phyloP scores from a whole-genome alignment of 1,140 invertebrate species.

The Lepidostoma basale region DNA sequence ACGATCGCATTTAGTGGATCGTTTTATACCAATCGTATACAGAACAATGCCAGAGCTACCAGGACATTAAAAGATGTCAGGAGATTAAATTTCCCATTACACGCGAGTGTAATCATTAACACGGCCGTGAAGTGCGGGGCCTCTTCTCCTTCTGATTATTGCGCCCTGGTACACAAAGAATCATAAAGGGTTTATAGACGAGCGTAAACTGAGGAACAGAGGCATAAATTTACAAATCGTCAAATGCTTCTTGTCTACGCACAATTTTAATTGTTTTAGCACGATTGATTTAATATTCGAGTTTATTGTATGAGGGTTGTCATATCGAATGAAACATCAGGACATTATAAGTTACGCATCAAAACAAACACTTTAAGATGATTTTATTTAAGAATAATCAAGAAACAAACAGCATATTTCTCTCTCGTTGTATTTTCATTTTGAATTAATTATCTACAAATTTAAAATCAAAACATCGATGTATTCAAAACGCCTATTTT shows the following conservation, averaged over 20 bases:
- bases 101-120: constrained; percentile 28
- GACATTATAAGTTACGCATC: neutral
- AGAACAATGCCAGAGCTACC: neutral
- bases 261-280: constrained; percentile 8
- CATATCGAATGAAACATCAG: neutral
- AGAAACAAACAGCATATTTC: neutral
- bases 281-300: constrained; percentile 9
- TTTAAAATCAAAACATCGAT: too few species aligned
- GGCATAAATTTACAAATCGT: constrained; percentile 14
- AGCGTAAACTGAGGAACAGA: constrained; percentile 19
- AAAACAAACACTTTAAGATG: neutral
- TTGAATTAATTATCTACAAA: too few species aligned
- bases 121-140: constrained; percentile 18
- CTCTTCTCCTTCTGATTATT: constrained; percentile 30
- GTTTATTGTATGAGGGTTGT: neutral
- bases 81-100: constrained; percentile 30
- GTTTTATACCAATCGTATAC: constrained; percentile 1
- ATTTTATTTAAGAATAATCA: neutral
- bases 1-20: neutral
- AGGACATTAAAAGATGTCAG: constrained; percentile 12
- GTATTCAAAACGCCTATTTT: too few species aligned
- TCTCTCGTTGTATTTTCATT: neutral
- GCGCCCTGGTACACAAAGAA: constrained; percentile 35
- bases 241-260: neutral
- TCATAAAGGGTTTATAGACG: constrained; percentile 33